These are phyloP conservation scores for Sebastes minor DNA, from an alignment of 2,797 vertebrate genomes.

Conservation along the genomic window DNA sequence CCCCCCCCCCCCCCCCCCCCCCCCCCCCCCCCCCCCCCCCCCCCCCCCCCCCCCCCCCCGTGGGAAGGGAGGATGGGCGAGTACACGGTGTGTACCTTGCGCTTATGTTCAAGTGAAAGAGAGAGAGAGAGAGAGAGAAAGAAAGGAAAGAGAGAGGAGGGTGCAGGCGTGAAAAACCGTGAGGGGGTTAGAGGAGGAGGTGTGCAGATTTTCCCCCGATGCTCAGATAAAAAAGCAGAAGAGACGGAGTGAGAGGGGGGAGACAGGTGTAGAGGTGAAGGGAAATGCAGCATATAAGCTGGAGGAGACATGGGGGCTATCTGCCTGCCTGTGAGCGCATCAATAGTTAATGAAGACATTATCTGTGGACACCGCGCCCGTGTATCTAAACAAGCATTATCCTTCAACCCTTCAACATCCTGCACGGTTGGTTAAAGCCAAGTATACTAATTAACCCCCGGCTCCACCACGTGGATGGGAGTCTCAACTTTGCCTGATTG, in stretches of 20 bases:
- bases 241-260: slow-evolving; percentile 26
- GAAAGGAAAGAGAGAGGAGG: slow-evolving; percentile 16
- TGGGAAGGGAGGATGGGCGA: slow-evolving; percentile 1
- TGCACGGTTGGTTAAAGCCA: slow-evolving; percentile 71
- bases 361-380: slow-evolving; percentile 59
- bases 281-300: slow-evolving; percentile 24
- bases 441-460: slow-evolving; percentile 72
- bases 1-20: no score
- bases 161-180: slow-evolving; percentile 22
- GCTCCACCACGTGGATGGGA: slow-evolving; percentile 43
- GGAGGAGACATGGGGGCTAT: slow-evolving; percentile 47
- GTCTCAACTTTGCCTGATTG: slow-evolving; percentile 68
- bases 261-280: slow-evolving; percentile 38
- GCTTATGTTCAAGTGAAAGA: slow-evolving; percentile 64
- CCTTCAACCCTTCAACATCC: slow-evolving; percentile 69
- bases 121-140: slow-evolving; percentile 29
- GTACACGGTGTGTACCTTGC: slow-evolving; percentile 45
- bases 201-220: slow-evolving; percentile 36
- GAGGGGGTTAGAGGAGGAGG: neutral
- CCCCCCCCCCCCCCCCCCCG: no score
- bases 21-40: no score
- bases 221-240: slow-evolving; percentile 45
- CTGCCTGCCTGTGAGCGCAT: slow-evolving; percentile 55
- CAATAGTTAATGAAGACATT: slow-evolving; percentile 79
- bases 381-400: slow-evolving; percentile 77